These are phyloP conservation scores for Eupithecia tripunctaria DNA, from an alignment of 2,888 invertebrate genomes.

Conservation along the genomic window DNA sequence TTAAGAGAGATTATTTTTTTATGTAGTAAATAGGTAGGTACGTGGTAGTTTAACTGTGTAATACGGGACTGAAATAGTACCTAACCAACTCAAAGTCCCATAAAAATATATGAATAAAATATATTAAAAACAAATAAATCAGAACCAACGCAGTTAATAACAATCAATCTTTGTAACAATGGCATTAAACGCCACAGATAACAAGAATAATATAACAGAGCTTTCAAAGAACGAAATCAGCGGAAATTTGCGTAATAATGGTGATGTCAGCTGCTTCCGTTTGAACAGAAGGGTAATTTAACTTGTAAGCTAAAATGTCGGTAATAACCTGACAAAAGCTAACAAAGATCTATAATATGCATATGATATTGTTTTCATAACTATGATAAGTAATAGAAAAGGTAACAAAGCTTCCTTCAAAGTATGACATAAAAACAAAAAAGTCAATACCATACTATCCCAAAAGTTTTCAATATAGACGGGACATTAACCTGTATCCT, in stretches of 20 bases:
- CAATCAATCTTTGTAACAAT: constrained; percentile 29
- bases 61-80: too few species aligned
- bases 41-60: too few species aligned
- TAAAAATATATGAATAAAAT: too few species aligned
- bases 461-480: too few species aligned
- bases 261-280: constrained; percentile 26
- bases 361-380: too few species aligned
- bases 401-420: neutral
- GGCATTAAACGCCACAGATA: constrained; percentile 17
- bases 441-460: too few species aligned
- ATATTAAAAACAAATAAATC: neutral
- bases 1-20: too few species aligned
- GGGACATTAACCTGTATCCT: too few species aligned
- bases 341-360: neutral
- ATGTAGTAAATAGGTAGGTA: too few species aligned
- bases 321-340: neutral
- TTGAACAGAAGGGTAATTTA: constrained; percentile 27
- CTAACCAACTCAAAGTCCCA: too few species aligned
- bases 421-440: too few species aligned
- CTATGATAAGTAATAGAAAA: neutral
- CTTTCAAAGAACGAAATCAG: constrained; percentile 37
- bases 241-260: constrained; percentile 36
- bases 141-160: neutral
- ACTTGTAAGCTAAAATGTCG: constrained; percentile 14
- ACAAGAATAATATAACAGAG: constrained; percentile 30